Percentiles rank a stretch among this genome's conserved stretches.
These are phyloP conservation scores for Mungos mungo DNA, from an alignment of 2,113 vertebrate genomes.

Conservation along the genomic window DNA sequence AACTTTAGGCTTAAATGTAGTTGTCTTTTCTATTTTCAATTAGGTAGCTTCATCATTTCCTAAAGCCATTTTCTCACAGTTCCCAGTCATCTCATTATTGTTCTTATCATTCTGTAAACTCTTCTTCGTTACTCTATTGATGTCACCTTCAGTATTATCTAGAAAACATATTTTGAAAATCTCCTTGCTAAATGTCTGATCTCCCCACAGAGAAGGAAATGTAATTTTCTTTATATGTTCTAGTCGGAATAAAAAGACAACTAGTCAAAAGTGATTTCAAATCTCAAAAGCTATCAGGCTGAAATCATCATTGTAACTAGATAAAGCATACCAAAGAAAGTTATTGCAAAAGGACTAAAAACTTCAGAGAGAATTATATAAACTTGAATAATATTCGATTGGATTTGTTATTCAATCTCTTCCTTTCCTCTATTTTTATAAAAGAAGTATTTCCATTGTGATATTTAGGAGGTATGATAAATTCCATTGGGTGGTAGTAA, in stretches of 20 bases:
- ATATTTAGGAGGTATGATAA: neutral
- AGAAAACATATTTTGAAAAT: conserved; percentile 23
- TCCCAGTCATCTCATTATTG: neutral
- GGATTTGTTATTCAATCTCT: neutral
- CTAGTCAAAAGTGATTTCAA: conserved; percentile 8
- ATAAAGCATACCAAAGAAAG: neutral
- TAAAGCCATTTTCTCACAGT: conserved; percentile 3
- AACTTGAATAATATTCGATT: neutral
- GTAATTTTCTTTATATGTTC: neutral
- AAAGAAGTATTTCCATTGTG: neutral
- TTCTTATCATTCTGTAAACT: conserved; percentile 18
- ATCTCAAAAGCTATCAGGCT: neutral
- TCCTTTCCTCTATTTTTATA: neutral
- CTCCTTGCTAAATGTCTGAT: conserved; percentile 35
- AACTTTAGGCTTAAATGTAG: neutral
- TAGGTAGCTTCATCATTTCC: neutral
- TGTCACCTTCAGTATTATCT: conserved; percentile 1
- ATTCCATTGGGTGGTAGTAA: neutral
- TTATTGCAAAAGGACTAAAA: neutral
- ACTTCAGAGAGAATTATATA: neutral
- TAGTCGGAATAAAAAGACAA: neutral
- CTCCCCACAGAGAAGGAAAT: neutral
- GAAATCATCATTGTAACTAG: conserved; percentile 42
- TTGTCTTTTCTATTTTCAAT: neutral
- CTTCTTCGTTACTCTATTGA: neutral